These are phyloP conservation scores for Crepidodera aurea DNA, from an alignment of 2,888 invertebrate species.

Conservation along the genomic window DNA sequence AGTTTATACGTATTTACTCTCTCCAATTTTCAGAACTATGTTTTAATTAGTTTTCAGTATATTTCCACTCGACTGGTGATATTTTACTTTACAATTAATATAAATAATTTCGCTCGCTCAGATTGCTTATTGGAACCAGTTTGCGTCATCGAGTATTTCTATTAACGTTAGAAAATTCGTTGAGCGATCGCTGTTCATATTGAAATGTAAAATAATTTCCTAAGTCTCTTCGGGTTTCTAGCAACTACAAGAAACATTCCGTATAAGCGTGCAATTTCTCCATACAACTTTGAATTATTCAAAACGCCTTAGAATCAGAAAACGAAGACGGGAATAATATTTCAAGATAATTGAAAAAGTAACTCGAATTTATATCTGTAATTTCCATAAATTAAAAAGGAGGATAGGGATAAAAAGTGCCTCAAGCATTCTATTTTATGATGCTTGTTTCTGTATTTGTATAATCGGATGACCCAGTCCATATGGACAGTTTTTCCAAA, in stretches of 20 bases:
- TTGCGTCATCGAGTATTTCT: no score
- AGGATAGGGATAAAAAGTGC: conserved; percentile 15
- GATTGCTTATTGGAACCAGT: no score
- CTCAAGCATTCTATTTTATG: no score
- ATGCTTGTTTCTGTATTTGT: no score
- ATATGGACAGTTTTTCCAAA: no score
- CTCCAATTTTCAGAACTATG: no score
- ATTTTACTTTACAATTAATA: no score
- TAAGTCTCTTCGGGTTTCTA: not conserved
- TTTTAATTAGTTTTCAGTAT: no score
- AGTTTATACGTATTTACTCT: no score
- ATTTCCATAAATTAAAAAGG: conserved; percentile 34
- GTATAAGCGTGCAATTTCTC: conserved; percentile 16
- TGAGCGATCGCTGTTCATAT: not conserved
- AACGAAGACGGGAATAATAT: conserved; percentile 21
- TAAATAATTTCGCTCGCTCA: no score
- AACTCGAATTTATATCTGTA: conserved; percentile 27
- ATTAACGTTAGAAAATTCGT: not conserved
- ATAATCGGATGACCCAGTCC: no score
- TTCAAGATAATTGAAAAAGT: conserved; percentile 33
- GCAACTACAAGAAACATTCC: conserved; percentile 5
- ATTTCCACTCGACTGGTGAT: no score
- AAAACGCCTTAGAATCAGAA: conserved; percentile 12
- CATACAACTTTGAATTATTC: conserved; percentile 19
- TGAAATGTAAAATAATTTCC: not conserved